Evolutionary conservation across 2,888 invertebrate genomes (phyloP), one percentile per base, ranked within the genome.

Genomic region (Acanthosepion lycidas): DNA sequence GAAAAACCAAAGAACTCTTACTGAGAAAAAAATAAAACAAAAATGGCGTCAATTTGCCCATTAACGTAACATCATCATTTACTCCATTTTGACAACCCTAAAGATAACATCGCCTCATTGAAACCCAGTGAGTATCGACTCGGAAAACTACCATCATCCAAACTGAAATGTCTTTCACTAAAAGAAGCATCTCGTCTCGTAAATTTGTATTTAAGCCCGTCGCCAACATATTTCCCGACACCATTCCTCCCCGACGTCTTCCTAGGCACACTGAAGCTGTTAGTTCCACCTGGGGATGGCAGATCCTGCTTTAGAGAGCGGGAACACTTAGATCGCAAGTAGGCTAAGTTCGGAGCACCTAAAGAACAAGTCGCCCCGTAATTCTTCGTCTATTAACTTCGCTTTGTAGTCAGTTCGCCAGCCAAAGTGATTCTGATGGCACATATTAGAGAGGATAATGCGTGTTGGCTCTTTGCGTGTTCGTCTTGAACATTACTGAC

Each of bases 281-380:
- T 18, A n/a, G n/a, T 33, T 5, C n/a, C 15, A 12, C 78, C 78
- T 4, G n/a, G n/a, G 18, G 15, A 33, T 33, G 8, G n/a, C n/a
- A 78, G 78, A 78, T 78, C n/a, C 78, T n/a, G 78, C n/a, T 15
- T 78, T 78, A 33, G 9, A 78, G 78, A 78, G 78, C 78, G 78
- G n/a, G 78, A 78, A 78, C 78, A 78, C 78, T 78, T 78, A 78
- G 33, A 78, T n/a, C n/a, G 78, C 78, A n/a, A 78, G 78, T 78
- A 78, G n/a, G 78, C 78, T 78, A n/a, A 78, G 78, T 78, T 78
- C 78, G 78, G n/a, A n/a, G 78, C 78, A n/a, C 78, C 78, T 78
- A 78, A 78, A 78, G 78, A 78, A 78, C n/a, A 78, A 78, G 78
- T 78, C 78, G 78, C n/a, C 78, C 78, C n/a, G 78, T 78, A 78